A percentile compares a stretch with the other conserved stretches of the same genome.
These are phyloP conservation scores for Myotis davidii DNA, from an alignment of 2,113 vertebrate genomes.

Conservation along the genomic window DNA sequence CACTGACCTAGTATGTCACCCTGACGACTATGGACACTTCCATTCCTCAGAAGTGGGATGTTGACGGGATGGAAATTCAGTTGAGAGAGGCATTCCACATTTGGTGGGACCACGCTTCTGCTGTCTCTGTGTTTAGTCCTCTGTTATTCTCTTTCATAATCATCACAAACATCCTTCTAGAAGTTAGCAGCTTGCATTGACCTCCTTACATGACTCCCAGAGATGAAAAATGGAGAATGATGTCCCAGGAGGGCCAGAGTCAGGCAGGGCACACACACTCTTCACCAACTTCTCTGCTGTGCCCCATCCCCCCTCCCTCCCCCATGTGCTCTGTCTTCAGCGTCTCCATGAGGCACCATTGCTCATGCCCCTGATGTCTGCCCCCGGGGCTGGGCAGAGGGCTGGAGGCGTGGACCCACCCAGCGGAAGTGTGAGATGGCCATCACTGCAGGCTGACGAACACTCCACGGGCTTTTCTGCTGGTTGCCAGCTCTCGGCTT, in stretches of 20 bases:
- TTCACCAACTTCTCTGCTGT: neutral
- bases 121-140: neutral
- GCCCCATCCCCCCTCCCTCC: too few relatives aligned
- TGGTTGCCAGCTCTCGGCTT: conserved; percentile 76
- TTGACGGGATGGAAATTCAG: neutral
- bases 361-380: neutral
- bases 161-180: neutral
- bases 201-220: neutral
- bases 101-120: neutral
- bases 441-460: conserved; percentile 64
- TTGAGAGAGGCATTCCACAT: neutral
- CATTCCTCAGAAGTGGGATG: neutral
- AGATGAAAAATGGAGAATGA: neutral
- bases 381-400: neutral
- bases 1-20: neutral
- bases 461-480: neutral
- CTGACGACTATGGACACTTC: neutral
- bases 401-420: accelerated
- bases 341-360: neutral
- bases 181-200: neutral
- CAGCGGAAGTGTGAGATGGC: neutral
- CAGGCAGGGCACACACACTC: neutral
- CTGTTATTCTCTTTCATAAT: neutral
- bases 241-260: neutral
- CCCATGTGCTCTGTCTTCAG: neutral